These are phyloP conservation scores for Halichoerus grypus DNA, from an alignment of 2,113 vertebrate genomes.

Conservation along the genomic window DNA sequence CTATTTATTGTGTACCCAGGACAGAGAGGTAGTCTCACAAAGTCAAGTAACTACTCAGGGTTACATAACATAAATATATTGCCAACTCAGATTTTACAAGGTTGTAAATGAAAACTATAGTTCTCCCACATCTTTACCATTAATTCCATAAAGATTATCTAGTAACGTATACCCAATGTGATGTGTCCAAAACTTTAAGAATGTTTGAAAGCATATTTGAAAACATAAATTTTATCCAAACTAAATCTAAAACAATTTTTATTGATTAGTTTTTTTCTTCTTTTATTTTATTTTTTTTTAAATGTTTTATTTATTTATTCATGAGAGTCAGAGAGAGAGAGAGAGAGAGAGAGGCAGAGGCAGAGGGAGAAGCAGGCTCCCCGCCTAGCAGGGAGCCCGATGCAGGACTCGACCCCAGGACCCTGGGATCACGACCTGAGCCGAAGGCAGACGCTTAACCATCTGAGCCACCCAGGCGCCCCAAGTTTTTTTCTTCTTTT, in stretches of 20 bases:
- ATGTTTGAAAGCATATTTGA: conserved; percentile 34
- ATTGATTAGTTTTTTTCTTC: not conserved
- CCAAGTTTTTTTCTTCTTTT: not conserved
- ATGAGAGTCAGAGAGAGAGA: too few species aligned
- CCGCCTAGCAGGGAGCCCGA: too few species aligned
- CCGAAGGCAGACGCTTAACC: too few species aligned
- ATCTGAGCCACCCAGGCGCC: too few species aligned
- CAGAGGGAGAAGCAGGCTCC: too few species aligned
- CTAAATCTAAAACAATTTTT: conserved; percentile 56
- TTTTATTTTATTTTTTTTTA: not conserved
- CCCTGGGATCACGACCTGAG: too few species aligned
- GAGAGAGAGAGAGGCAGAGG: too few species aligned
- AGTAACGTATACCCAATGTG: not conserved
- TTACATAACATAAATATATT: not conserved
- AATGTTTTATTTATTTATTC: too few species aligned
- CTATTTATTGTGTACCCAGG: not conserved
- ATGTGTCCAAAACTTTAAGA: conserved; percentile 8
- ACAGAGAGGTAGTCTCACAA: not conserved
- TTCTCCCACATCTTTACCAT: not conserved
- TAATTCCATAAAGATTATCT: not conserved
- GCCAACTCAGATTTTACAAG: not conserved
- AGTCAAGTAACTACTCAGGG: not conserved
- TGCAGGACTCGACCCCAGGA: too few species aligned
- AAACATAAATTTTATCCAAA: conserved; percentile 53
- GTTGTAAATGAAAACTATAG: conserved; percentile 1